phyloP scores from a whole-genome alignment of 2,797 vertebrate genomes.

The Rhinichthys osculus region DNA sequence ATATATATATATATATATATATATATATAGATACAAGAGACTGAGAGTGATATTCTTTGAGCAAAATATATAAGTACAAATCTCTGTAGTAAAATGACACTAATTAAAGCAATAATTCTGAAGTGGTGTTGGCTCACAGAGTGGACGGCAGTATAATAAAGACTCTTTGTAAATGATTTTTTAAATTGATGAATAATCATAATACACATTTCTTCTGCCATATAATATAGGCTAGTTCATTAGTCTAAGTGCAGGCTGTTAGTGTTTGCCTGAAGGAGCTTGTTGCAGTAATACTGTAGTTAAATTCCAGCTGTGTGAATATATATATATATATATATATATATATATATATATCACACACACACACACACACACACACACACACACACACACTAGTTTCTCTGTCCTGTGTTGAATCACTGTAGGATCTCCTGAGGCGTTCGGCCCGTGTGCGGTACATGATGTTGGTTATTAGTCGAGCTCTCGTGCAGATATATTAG shows the following conservation, averaged over 20 bases:
- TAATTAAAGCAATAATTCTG: neutral
- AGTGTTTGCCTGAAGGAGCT: neutral
- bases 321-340: too few species aligned
- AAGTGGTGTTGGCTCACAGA: neutral
- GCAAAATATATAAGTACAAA: neutral
- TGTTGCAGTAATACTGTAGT: neutral
- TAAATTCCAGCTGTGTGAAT: neutral
- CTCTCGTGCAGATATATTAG: neutral
- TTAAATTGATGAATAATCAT: neutral
- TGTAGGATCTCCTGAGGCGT: neutral
- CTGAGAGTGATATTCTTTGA: neutral
- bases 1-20: too few species aligned
- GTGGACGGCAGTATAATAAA: neutral
- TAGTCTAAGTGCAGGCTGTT: neutral
- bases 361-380: too few species aligned
- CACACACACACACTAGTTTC: neutral
- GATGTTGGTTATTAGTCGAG: neutral
- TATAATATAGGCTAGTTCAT: neutral
- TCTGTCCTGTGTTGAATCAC: neutral
- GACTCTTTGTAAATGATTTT: too few species aligned
- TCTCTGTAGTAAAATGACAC: neutral
- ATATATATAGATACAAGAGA: too few species aligned
- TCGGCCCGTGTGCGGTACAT: neutral
- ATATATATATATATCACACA: too few species aligned
- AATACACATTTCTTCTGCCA: neutral